phyloP scores from a whole-genome alignment of 2,888 invertebrate species.

The Hydrotaea diabolus region DNA sequence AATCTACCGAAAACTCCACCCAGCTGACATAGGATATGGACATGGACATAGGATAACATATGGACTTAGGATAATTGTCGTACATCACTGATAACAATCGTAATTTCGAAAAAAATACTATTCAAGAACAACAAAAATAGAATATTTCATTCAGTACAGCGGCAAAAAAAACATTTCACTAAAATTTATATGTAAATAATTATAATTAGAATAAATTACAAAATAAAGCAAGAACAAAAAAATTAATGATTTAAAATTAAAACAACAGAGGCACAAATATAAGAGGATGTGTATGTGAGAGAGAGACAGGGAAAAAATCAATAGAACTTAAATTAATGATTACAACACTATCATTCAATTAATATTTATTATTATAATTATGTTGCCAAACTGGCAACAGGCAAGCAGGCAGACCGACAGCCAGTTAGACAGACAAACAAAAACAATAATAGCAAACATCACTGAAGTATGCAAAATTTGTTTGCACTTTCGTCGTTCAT shows the following conservation, averaged over 20 bases:
- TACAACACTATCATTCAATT: conserved; percentile 17
- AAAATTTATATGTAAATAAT: neutral
- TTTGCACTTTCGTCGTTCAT: neutral
- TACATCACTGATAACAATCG: neutral
- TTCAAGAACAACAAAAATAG: neutral
- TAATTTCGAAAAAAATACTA: neutral
- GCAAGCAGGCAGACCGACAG: neutral
- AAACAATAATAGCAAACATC: neutral
- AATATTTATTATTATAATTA: neutral
- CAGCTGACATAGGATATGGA: too few relatives aligned
- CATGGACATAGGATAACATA: too few relatives aligned
- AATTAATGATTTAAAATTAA: neutral
- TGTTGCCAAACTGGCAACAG: neutral
- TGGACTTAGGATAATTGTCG: too few relatives aligned
- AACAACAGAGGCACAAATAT: conserved; percentile 36
- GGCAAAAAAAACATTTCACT: neutral
- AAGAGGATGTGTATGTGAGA: conserved; percentile 21
- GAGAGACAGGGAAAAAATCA: neutral
- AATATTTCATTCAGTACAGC: neutral
- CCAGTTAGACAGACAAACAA: neutral
- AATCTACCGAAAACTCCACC: too few relatives aligned
- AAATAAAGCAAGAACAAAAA: neutral
- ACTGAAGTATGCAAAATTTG: neutral
- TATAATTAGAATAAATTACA: neutral
- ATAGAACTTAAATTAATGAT: conserved; percentile 12